Base-by-base conservation (phyloP, 1,140 invertebrate species). In the Drosophila paulistorum region DNA sequence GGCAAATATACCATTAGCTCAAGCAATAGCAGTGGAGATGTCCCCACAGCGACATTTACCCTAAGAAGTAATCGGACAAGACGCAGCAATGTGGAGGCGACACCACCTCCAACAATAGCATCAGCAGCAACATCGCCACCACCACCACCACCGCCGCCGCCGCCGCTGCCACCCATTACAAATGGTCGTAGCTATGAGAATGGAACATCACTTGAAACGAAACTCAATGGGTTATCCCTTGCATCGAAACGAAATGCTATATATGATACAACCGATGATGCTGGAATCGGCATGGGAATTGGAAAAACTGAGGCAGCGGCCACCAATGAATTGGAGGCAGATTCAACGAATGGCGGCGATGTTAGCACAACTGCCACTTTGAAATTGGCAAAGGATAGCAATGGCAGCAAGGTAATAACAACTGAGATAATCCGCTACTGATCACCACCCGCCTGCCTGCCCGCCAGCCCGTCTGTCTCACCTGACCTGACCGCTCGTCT, bases 11-110 rank as follows among this genome's bases (percentile, higher is more conserved):
- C 77, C 7, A n/a, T 90, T 10, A 89, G 67, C 54, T 72, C 51
- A 45, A 89, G 84, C 74, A 89, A 66, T 54, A 89, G 85, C 64
- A 86, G 68, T 39, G 85, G 90, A 3, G 79, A 86, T 79, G 79
- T 91, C 57, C 90, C 90, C 20, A 91, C 90, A 42, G 90, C 90
- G 30, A 91, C 90, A 4, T 90, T 91, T 61, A 91, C 90, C 2
- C 48, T 86, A 20, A 72, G 81, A 55, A 84, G 78, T 39, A 83
- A 57, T 63, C 67, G 78, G 23, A 70, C 71, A n/a, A 74, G 71
- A 9, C 70, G 77, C 58, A 74, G 39, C 10, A 71, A 71, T 14
- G 51, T 41, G 41, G 42, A 63, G 17, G 58, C 74, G 13, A 5
- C 26, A 20, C 7, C 72, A 13, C 20, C 60, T 13, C 2, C 65